phyloP scores from a whole-genome alignment of 2,888 invertebrate species.

The Neoaliturus tenellus region DNA sequence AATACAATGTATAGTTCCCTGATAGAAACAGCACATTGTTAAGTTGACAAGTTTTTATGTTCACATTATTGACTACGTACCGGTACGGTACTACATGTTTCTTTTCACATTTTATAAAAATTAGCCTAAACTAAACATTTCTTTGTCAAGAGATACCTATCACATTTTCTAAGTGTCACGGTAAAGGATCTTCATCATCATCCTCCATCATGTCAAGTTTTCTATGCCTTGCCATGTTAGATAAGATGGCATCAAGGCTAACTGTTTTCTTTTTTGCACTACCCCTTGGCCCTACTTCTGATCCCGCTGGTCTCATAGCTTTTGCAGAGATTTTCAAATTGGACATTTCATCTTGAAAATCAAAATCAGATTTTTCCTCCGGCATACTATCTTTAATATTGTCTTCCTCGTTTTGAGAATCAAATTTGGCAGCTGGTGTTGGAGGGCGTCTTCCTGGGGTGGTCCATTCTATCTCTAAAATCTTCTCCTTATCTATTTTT shows the following conservation, averaged over 20 bases:
- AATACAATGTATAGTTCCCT: too few relatives aligned
- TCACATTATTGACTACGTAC: too few relatives aligned
- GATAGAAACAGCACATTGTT: too few relatives aligned
- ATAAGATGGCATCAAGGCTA: constrained; percentile 74
- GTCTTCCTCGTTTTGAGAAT: constrained; percentile 64
- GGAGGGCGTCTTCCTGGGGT: constrained; percentile 72
- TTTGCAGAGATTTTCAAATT: constrained; percentile 67
- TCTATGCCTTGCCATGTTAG: constrained; percentile 74
- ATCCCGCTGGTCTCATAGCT: constrained; percentile 68
- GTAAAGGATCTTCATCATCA: constrained; percentile 57
- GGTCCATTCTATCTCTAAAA: constrained; percentile 71
- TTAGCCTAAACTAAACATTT: too few relatives aligned
- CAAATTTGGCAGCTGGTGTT: constrained; percentile 69
- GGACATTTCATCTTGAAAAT: constrained; percentile 71
- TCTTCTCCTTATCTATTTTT: constrained; percentile 68
- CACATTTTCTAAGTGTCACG: background rate
- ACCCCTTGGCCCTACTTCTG: constrained; percentile 69
- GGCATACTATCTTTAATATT: constrained; percentile 63
- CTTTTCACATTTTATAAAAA: too few relatives aligned
- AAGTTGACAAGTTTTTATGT: too few relatives aligned
- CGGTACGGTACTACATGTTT: too few relatives aligned
- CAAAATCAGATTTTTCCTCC: constrained; percentile 70
- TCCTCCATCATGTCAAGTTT: constrained; percentile 72
- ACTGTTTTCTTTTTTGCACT: constrained; percentile 74
- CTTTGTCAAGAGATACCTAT: too few relatives aligned